These are phyloP conservation scores for Gouania willdenowi DNA, from an alignment of 2,797 vertebrate species.

Conservation along the genomic window DNA sequence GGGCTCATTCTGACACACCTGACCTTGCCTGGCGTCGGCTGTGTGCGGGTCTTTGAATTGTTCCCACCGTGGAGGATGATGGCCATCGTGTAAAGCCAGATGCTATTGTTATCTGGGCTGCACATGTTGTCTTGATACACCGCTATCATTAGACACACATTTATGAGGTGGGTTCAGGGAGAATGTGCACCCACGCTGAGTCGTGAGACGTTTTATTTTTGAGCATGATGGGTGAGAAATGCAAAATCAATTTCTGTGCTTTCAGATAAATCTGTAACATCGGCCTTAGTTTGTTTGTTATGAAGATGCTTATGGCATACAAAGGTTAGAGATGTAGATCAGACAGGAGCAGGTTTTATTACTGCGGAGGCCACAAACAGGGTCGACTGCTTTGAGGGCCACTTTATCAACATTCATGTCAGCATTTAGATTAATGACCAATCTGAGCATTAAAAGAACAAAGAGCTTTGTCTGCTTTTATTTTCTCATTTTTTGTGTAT, in stretches of 20 bases:
- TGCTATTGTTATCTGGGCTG: constrained; percentile 52
- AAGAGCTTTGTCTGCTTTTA: no score
- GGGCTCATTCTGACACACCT: constrained; percentile 31
- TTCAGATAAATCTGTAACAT: constrained; percentile 47
- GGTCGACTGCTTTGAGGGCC: no score
- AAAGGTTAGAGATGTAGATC: constrained; percentile 21
- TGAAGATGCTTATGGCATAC: no score
- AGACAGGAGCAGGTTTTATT: no score
- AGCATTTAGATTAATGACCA: no score
- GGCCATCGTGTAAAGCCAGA: constrained; percentile 28
- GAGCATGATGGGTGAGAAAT: constrained; percentile 32
- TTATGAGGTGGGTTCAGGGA: constrained; percentile 33
- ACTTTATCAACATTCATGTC: no score
- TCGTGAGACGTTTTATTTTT: constrained; percentile 23
- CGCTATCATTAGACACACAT: constrained; percentile 49
- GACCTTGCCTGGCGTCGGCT: constrained; percentile 42
- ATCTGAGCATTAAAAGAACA: no score
- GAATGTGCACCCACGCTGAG: constrained; percentile 34
- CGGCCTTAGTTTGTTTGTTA: constrained; percentile 36
- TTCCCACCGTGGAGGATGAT: constrained; percentile 31
- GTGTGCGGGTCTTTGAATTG: constrained; percentile 6
- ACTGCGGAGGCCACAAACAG: no score
- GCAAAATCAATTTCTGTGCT: constrained; percentile 28
- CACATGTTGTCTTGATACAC: constrained; percentile 47
- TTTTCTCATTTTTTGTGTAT: no score